Percentiles rank a stretch among this genome's conserved stretches.
These are phyloP conservation scores for Fregata magnificens DNA, from an alignment of 2,113 vertebrate genomes.

Conservation along the genomic window DNA sequence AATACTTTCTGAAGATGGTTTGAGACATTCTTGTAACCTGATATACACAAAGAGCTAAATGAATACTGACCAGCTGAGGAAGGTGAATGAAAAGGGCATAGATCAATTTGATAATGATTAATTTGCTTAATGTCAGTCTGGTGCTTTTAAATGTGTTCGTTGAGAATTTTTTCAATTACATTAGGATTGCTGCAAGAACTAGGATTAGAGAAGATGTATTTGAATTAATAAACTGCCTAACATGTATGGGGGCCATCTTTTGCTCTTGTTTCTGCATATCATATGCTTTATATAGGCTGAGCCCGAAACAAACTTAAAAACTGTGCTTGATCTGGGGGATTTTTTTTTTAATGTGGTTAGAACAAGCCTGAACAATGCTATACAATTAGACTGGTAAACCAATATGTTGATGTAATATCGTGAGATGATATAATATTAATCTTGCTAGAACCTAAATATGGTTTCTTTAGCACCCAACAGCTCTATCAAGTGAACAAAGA, in stretches of 20 bases:
- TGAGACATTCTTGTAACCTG: not conserved
- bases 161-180: conserved; percentile 63
- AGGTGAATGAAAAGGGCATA: conserved; percentile 47
- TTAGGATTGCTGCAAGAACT: conserved; percentile 47
- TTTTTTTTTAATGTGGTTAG: not conserved
- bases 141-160: conserved; percentile 51
- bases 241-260: not conserved
- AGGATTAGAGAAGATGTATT: conserved; percentile 39
- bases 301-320: not conserved
- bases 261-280: conserved; percentile 18
- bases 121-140: conserved; percentile 62
- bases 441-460: not conserved
- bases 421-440: not conserved
- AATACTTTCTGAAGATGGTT: not conserved
- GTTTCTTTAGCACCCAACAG: not conserved
- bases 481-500: not conserved
- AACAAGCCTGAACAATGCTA: not conserved
- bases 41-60: not conserved
- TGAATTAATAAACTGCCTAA: conserved; percentile 35
- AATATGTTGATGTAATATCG: not conserved
- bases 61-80: conserved; percentile 15
- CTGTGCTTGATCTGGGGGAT: not conserved
- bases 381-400: not conserved
- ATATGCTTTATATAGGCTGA: not conserved
- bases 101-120: conserved; percentile 65